Percentiles rank a stretch among this genome's conserved stretches.
phyloP scores from a whole-genome alignment of 2,797 vertebrate species.

The Danio albolineatus region DNA sequence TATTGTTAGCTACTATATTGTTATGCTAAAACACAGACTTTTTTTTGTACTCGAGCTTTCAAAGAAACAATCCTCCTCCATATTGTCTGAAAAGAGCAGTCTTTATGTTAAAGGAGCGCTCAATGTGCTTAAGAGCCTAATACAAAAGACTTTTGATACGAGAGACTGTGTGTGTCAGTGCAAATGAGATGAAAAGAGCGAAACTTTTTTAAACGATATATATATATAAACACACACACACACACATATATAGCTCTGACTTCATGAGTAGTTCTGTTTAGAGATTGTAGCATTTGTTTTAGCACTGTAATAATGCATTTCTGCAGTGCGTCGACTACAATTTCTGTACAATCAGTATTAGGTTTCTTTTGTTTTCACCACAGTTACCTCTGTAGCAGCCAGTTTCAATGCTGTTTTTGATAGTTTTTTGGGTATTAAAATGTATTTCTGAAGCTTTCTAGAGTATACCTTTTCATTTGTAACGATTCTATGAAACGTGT shows the following conservation, averaged over 20 bases:
- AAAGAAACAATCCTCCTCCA: conserved; percentile 3
- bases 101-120: conserved; percentile 18
- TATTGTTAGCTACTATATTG: conserved; percentile 29
- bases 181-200: neutral
- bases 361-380: conserved; percentile 63
- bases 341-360: conserved; percentile 77
- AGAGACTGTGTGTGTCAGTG: conserved; percentile 10
- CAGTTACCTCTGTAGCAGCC: conserved; percentile 70
- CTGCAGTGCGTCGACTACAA: conserved; percentile 61
- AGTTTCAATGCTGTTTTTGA: conserved; percentile 57
- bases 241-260: conserved; percentile 58
- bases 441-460: conserved; percentile 60
- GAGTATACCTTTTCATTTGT: conserved; percentile 52
- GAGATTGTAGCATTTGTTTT: conserved; percentile 56
- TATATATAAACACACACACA: neutral
- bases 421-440: conserved; percentile 55
- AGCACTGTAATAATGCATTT: conserved; percentile 48
- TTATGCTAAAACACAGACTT: conserved; percentile 19
- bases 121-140: conserved; percentile 13
- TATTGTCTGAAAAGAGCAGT: conserved; percentile 21
- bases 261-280: conserved; percentile 57
- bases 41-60: neutral
- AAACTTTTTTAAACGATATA: neutral
- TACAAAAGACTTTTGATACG: conserved; percentile 29
- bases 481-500: conserved; percentile 50